Evolutionary conservation across 1,140 invertebrate genomes (phyloP), one percentile per base, ranked within the genome.

Genomic region (Drosophila seguyi): DNA sequence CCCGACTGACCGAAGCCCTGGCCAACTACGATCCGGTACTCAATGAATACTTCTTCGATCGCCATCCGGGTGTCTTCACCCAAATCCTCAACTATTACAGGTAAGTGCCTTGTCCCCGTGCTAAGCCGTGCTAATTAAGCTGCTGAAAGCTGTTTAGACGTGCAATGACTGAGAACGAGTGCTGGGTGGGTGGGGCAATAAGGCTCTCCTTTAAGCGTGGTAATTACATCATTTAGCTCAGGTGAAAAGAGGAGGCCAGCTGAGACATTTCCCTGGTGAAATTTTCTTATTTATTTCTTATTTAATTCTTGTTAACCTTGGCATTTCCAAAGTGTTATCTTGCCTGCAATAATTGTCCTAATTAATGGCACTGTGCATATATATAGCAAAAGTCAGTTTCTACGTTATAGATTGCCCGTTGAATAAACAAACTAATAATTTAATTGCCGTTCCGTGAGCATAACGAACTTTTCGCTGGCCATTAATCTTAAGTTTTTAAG

Each of bases 11-110:
- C 11, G 97, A 98, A 93, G 96, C 96, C 22, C 94, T 98, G 72
- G 97, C 96, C 79, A 99, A 99, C 93, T 99, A 99, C 93, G 98
- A 99, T 94, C 97, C 98, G 5, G 96, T 99, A 74, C 95, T 99
- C 74, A 99, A 99, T 93, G 98, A 99, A 93, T 99, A 99, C 94
- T 99, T 99, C 95, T 99, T 99, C 93, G 98, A 99, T 94, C 94
- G 98, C 69, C 98, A 99, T 94, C 98, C 99, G 0, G 98, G 98
- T 5, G 98, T 99, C 52, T 99, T 99, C 93, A 98, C 98, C 52
- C 98, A 97, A 94, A 97, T 98, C 74, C 95, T 97, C 87, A 97
- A 97, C 93, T 98, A 97, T 92, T 98, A 97, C 94, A 96, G 95
- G 95, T 96, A 91, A 86, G 75, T 48, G 16, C 20, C 22, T n/a